A percentile compares a stretch with the other conserved stretches of the same genome.
These are phyloP conservation scores for Pocillopora damicornis DNA, from an alignment of 64 coral and sea anemone genomes.

Conservation along the genomic window DNA sequence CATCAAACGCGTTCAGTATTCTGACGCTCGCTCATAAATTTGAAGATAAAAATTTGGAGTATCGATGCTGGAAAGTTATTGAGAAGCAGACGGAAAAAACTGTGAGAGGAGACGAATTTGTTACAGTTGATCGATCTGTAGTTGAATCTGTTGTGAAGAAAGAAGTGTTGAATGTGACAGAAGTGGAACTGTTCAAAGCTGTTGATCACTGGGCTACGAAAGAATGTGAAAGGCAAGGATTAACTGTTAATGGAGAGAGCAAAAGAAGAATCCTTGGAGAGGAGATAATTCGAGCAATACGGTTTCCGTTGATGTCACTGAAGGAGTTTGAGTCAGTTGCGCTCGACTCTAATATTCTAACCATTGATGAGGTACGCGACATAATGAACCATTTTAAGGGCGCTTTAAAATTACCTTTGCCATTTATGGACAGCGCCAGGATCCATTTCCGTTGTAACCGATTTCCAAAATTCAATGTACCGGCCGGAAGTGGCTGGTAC, in stretches of 20 bases:
- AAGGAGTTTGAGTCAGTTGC: conserved; percentile 5
- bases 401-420: not conserved
- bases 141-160: not conserved
- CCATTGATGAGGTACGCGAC: not conserved
- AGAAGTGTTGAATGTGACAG: not conserved
- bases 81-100: conserved; percentile 3
- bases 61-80: conserved; percentile 16
- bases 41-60: conserved; percentile 15
- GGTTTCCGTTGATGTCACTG: not conserved
- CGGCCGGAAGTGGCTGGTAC: too few species aligned
- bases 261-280: conserved; percentile 5
- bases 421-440: not conserved
- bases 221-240: not conserved
- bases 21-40: conserved; percentile 10
- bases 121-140: not conserved
- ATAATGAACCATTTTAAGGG: not conserved
- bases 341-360: not conserved
- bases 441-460: not conserved
- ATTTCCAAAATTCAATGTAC: too few species aligned
- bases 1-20: conserved; percentile 4
- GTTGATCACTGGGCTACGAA: not conserved
- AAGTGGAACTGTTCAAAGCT: not conserved
- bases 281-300: not conserved
- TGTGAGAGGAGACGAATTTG: not conserved
- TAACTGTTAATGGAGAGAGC: not conserved